Conservation (phyloP, 1,140 invertebrate genomes). For the Xylocopa sonorina region DNA sequence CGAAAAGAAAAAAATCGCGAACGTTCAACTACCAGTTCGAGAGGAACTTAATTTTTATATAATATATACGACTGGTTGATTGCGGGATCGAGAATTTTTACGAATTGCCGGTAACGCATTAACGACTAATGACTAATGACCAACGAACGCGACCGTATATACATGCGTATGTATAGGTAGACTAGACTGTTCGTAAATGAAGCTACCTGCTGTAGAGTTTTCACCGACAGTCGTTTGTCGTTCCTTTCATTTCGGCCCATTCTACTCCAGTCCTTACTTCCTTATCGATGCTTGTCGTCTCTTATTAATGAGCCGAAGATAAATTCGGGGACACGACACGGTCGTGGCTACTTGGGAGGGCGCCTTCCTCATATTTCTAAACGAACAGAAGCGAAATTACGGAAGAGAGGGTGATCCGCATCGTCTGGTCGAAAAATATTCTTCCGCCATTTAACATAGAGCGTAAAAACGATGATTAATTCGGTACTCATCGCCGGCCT, state of each 20-base stretch:
- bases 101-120: conserved; percentile 68
- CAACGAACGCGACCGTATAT: conserved; percentile 47
- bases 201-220: conserved; percentile 59
- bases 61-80: conserved; percentile 65
- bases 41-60: conserved; percentile 36
- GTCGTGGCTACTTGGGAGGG: conserved; percentile 56
- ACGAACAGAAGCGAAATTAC: conserved; percentile 35
- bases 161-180: too few species aligned
- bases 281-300: conserved; percentile 68
- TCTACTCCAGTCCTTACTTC: conserved; percentile 48
- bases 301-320: conserved; percentile 72
- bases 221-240: conserved; percentile 48
- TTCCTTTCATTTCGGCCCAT: conserved; percentile 49
- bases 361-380: conserved; percentile 61
- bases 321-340: conserved; percentile 66
- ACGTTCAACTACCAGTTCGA: not conserved
- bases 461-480: conserved; percentile 31
- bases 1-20: too few species aligned
- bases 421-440: conserved; percentile 49
- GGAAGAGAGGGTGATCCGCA: conserved; percentile 37
- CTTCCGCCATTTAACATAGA: conserved; percentile 38
- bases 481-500: not conserved
- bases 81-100: conserved; percentile 63
- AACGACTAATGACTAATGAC: conserved; percentile 72
- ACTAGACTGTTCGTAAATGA: conserved; percentile 41